phyloP scores from a whole-genome alignment of 2,797 vertebrate genomes.

The Lepidocolaptes lacrymiger region DNA sequence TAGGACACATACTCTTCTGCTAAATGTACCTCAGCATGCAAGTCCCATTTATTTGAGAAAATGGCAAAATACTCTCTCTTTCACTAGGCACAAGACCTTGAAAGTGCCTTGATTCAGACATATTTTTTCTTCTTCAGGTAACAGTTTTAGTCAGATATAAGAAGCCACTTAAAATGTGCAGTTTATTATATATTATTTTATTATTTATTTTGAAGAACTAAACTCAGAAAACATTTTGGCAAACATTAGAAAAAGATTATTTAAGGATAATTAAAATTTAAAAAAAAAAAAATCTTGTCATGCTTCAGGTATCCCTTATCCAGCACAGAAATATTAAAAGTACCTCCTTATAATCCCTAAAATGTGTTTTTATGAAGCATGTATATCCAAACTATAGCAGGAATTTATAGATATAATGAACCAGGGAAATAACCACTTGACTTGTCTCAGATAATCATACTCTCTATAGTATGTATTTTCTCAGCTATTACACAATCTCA shows the following conservation, averaged over 20 bases:
- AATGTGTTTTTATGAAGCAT: not conserved
- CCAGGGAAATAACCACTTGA: conserved; percentile 38
- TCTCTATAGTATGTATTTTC: not conserved
- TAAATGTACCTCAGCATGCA: not conserved
- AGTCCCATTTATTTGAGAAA: not conserved
- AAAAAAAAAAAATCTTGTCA: not conserved
- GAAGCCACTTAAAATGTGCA: not conserved
- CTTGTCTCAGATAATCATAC: conserved; percentile 36
- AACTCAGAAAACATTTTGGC: not conserved
- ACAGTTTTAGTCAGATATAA: not conserved
- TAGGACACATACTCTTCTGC: not conserved
- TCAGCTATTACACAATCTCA: not conserved
- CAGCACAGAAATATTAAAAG: not conserved
- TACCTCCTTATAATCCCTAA: not conserved
- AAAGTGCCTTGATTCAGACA: not conserved
- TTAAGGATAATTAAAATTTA: not conserved
- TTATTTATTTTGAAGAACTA: not conserved
- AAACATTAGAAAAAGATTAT: conserved; percentile 2
- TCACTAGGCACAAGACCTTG: not conserved
- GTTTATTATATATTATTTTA: not conserved
- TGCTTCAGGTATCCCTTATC: not conserved
- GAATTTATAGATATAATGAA: conserved; percentile 41
- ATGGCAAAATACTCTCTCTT: not conserved
- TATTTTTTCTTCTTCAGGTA: not conserved
- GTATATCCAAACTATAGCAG: not conserved